Base-by-base conservation (phyloP, 2,888 invertebrate species). In the Lasioglossum morio region DNA sequence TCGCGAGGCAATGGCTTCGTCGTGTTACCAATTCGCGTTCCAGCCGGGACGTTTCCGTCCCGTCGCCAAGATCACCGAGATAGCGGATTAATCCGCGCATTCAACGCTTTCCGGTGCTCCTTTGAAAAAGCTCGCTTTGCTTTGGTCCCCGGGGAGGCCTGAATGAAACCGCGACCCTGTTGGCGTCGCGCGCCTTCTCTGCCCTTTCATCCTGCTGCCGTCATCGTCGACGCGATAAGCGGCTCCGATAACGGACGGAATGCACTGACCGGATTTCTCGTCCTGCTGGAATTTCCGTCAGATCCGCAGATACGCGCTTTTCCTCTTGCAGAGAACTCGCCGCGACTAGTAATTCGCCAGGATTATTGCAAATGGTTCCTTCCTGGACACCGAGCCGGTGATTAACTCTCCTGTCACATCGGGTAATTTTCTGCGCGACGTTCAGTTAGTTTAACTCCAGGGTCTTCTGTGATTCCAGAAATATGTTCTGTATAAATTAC, bases 181-280 rank as follows among this genome's bases (percentile, higher is more conserved):
- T 53, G 53, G 53, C 53, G 53, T 53, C 8, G 53, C 53, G 23
- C 53, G 53, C 53, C 53, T 23, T 53, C 53, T 53, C 53, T 53
- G 53, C 23, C 10, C 53, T 53, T 53, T 53, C 53, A 53, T 53
- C 53, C 53, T 53, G 53, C 53, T 53, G 23, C 53, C 23, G 53
- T 53, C 53, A 53, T 53, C 60, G 60, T 27, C 60, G 37, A 69
- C 66, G 66, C 69, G 88, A 88, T 88, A 88, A 88, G 88, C 86
- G 63, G 37, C 48, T 34, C 57, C 73, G 88, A 88, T 88, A 88
- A 72, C 63, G 37, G 30, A 79, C 76, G 81, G 77, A 83, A 88
- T 79, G 77, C 81, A 69, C 74, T 81, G 79, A 77, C 79, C 84
- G 88, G 86, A 88, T 81, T 79, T 86, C 81, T 86, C 75, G 86